Base-by-base conservation (phyloP, 2,888 invertebrate genomes). In the Theretra japonica region DNA sequence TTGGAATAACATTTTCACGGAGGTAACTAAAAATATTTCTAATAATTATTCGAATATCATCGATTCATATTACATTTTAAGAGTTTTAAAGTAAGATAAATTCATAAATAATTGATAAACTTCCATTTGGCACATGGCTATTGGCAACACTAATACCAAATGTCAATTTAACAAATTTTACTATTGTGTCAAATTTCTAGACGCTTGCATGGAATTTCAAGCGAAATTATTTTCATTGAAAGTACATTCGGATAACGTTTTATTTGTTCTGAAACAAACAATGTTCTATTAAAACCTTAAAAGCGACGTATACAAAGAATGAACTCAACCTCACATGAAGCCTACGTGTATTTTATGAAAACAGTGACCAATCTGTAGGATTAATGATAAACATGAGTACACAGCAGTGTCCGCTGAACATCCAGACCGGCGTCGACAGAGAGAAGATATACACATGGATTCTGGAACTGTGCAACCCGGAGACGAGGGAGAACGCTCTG, bases 401-500 rank as follows among this genome's bases (percentile, higher is more conserved):
- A 74, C 97, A 97, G 89, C 97, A 96, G 82, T 97, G 97, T 90
- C 97, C 97, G 82, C 97, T 97, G 74, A 96, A 96, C 82, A 91
- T 96, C 84, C 96, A 96, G 84, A 95, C 96, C 79, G 95, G 95
- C 73, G 96, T 97, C 59, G 98, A 98, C 86, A 95, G 98, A 80
- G 99, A 99, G 83, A 97, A 98, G 89, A 97, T 99, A 74, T 98
- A 97, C 86, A 96, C 97, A 79, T 99, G 98, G 98, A 98, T 99
- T 81, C 95, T 97, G 73, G 98, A 99, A 89, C 94, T 99, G 69
- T 97, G 98, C 60, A 98, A 97, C 91, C 98, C 99, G 25, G 98
- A 98, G 82, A 99, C 98, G 0, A 95, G 99, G 68, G 99, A 99
- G 94, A 98, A 98, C 93, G 99, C 99, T 53, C 95, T 99, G n/a